Conservation (phyloP, 2,888 invertebrate genomes). For the Ophioninae sp. region DNA sequence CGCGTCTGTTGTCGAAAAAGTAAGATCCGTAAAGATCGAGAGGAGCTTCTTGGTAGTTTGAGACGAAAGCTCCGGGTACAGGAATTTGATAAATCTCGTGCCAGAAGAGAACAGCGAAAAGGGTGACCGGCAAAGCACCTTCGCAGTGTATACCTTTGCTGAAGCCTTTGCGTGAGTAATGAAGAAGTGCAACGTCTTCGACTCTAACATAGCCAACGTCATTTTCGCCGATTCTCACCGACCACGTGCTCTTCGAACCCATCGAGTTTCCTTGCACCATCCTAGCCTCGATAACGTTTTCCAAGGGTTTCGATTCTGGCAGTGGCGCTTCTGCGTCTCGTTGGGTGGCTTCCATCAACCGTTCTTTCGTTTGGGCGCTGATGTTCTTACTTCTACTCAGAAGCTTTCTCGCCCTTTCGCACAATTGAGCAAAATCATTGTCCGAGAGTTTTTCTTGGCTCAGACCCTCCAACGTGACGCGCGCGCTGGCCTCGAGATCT, state of each 20-base stretch:
- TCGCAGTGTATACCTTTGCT: slow-evolving; percentile 85
- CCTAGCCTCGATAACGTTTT: slow-evolving; percentile 60
- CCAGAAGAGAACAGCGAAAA: slow-evolving; percentile 90
- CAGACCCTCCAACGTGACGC: slow-evolving; percentile 69
- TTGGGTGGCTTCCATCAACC: slow-evolving; percentile 53
- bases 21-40: slow-evolving; percentile 86
- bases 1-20: slow-evolving; percentile 86
- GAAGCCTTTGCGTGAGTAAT: slow-evolving; percentile 68
- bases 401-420: slow-evolving; percentile 71
- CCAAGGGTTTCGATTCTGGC: slow-evolving; percentile 28
- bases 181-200: slow-evolving; percentile 73
- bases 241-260: slow-evolving; percentile 73
- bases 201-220: slow-evolving; percentile 70
- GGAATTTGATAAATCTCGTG: slow-evolving; percentile 86
- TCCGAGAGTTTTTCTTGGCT: slow-evolving; percentile 61
- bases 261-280: slow-evolving; percentile 56
- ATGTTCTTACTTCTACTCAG: slow-evolving; percentile 68
- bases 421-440: slow-evolving; percentile 69
- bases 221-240: slow-evolving; percentile 57
- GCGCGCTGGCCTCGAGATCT: slow-evolving; percentile 70
- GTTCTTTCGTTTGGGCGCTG: slow-evolving; percentile 59
- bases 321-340: slow-evolving; percentile 26
- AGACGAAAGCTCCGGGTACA: slow-evolving; percentile 86
- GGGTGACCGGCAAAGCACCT: slow-evolving; percentile 84
- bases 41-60: slow-evolving; percentile 86